phyloP scores from a whole-genome alignment of 2,797 vertebrate species.

The Rousettus madagascariensis region DNA sequence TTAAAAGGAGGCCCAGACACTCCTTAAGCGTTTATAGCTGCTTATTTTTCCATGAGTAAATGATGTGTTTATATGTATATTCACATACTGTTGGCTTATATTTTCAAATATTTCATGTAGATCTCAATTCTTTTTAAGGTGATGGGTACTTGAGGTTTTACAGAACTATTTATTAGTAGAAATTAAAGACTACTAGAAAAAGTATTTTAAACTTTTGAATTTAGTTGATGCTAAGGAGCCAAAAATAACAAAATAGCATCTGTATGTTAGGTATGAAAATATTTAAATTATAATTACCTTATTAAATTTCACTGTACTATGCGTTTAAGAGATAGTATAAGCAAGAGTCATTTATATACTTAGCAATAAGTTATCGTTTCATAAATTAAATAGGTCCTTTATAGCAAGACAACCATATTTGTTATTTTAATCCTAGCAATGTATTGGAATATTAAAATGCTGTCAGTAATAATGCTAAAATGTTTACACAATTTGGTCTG shows the following conservation, averaged over 20 bases:
- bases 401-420: constrained; percentile 14
- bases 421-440: constrained; percentile 46
- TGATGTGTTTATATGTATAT: constrained; percentile 75
- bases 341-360: constrained; percentile 37
- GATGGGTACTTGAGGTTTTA: constrained; percentile 65
- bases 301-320: constrained; percentile 63
- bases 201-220: constrained; percentile 56
- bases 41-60: constrained; percentile 82
- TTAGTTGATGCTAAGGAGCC: constrained; percentile 58
- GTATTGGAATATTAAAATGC: constrained; percentile 21
- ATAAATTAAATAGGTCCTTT: constrained; percentile 52
- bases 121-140: constrained; percentile 73
- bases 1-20: constrained; percentile 72
- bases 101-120: constrained; percentile 75
- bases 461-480: constrained; percentile 25
- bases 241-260: constrained; percentile 72
- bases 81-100: constrained; percentile 67
- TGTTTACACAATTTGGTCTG: background rate
- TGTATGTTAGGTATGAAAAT: constrained; percentile 63
- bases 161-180: constrained; percentile 63
- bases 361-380: constrained; percentile 63
- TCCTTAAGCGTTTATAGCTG: constrained; percentile 73
- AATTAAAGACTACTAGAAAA: constrained; percentile 68
- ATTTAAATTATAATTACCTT: constrained; percentile 71
- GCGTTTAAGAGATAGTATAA: constrained; percentile 50